These are phyloP conservation scores for Musca domestica DNA, from an alignment of 1,140 invertebrate species.

Conservation along the genomic window DNA sequence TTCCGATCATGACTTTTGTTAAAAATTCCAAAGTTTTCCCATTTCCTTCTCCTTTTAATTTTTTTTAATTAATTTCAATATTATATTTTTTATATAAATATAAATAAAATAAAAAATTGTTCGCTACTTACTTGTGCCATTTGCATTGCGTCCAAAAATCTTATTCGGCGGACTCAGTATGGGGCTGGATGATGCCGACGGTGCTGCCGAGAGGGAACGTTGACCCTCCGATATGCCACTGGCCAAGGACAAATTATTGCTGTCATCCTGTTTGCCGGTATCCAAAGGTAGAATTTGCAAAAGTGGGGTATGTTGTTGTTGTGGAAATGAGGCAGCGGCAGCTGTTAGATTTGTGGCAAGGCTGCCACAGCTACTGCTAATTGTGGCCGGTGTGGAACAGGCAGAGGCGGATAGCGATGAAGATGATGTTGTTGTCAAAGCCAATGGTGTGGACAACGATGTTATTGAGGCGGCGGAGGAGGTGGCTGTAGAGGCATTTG, in stretches of 20 bases:
- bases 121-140: slow-evolving; percentile 54
- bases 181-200: slow-evolving; percentile 50
- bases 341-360: slow-evolving; percentile 12
- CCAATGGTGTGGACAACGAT: not conserved
- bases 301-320: not conserved
- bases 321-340: not conserved
- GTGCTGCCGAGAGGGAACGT: slow-evolving; percentile 44
- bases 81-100: not conserved
- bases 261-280: slow-evolving; percentile 34
- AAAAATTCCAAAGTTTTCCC: not conserved
- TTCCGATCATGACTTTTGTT: too few relatives aligned
- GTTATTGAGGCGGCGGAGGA: not conserved
- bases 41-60: not conserved
- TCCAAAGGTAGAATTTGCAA: slow-evolving; percentile 16
- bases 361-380: slow-evolving; percentile 18
- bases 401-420: not conserved
- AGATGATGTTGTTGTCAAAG: slow-evolving; percentile 10
- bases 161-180: slow-evolving; percentile 53
- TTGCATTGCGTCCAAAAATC: slow-evolving; percentile 54
- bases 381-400: not conserved
- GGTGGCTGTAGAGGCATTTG: not conserved
- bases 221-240: slow-evolving; percentile 47
- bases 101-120: not conserved
- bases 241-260: slow-evolving; percentile 45
- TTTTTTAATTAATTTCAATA: not conserved